phyloP scores from a whole-genome alignment of 92 coral and sea anemone genomes.

The Meandrina meandrites region DNA sequence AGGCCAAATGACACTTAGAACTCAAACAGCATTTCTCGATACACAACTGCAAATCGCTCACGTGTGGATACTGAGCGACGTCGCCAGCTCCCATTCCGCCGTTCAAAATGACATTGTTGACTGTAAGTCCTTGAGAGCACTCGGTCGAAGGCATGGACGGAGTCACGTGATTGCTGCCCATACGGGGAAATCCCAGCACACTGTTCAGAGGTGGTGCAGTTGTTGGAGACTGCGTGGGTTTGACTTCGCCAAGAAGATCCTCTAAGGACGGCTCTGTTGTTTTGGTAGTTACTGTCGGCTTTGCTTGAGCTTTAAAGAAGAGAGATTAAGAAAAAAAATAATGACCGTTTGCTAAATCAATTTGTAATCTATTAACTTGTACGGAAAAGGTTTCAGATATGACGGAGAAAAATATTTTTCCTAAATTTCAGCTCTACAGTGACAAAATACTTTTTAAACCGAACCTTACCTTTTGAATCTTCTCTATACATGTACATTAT shows the following conservation, averaged over 20 bases:
- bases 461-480: slow-evolving; percentile 36
- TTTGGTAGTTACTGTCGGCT: slow-evolving; percentile 36
- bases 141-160: slow-evolving; percentile 43
- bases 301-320: slow-evolving; percentile 12
- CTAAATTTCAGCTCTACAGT: too few relatives aligned
- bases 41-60: slow-evolving; percentile 67
- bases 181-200: slow-evolving; percentile 57
- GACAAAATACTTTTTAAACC: background rate
- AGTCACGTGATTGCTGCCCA: slow-evolving; percentile 15
- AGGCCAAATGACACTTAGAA: slow-evolving; percentile 80
- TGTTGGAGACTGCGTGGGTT: slow-evolving; percentile 68
- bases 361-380: too few relatives aligned
- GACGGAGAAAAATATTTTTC: too few relatives aligned
- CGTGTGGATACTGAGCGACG: slow-evolving; percentile 79
- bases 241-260: slow-evolving; percentile 78
- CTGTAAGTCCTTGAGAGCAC: slow-evolving; percentile 84
- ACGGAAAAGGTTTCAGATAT: too few relatives aligned
- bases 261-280: slow-evolving; percentile 75
- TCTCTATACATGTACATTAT: slow-evolving; percentile 75
- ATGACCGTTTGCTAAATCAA: background rate
- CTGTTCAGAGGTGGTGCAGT: slow-evolving; percentile 58
- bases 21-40: slow-evolving; percentile 78
- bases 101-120: slow-evolving; percentile 79
- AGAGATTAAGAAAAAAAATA: too few relatives aligned
- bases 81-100: slow-evolving; percentile 98